phyloP scores from a whole-genome alignment of 2,888 invertebrate genomes.

The Hyles lineata region DNA sequence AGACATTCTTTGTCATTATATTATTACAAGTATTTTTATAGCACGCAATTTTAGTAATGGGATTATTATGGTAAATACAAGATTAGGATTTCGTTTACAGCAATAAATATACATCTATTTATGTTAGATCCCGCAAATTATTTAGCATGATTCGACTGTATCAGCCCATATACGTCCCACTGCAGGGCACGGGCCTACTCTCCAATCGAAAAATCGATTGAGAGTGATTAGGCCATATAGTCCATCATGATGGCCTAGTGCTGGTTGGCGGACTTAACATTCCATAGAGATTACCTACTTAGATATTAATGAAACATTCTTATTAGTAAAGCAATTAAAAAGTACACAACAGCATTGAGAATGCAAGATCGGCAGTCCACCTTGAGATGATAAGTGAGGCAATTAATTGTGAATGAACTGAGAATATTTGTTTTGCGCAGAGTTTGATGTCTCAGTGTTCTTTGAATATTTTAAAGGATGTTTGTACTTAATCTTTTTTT shows the following conservation, averaged over 20 bases:
- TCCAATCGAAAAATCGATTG: too few species aligned
- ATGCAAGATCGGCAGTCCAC: conserved; percentile 46
- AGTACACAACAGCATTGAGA: conserved; percentile 27
- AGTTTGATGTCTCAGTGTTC: not conserved
- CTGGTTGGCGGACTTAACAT: too few species aligned
- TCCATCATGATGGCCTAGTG: too few species aligned
- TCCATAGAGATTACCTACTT: too few species aligned
- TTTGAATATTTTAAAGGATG: not conserved
- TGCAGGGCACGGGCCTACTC: too few species aligned
- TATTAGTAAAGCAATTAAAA: not conserved
- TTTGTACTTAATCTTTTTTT: not conserved
- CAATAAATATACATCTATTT: too few species aligned
- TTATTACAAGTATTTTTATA: not conserved
- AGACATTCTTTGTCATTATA: conserved; percentile 6
- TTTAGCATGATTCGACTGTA: too few species aligned
- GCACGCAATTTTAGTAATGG: not conserved
- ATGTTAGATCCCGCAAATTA: too few species aligned
- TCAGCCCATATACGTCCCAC: too few species aligned
- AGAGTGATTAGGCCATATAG: too few species aligned
- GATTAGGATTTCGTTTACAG: not conserved
- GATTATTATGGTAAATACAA: not conserved
- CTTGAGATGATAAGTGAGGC: conserved; percentile 52
- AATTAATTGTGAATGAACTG: conserved; percentile 51
- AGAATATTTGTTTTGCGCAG: not conserved
- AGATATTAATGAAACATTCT: not conserved